Evolutionary conservation across 1,140 invertebrate species (phyloP), one percentile per base, ranked within the genome.

Genomic region (Gryllus bimaculatus): DNA sequence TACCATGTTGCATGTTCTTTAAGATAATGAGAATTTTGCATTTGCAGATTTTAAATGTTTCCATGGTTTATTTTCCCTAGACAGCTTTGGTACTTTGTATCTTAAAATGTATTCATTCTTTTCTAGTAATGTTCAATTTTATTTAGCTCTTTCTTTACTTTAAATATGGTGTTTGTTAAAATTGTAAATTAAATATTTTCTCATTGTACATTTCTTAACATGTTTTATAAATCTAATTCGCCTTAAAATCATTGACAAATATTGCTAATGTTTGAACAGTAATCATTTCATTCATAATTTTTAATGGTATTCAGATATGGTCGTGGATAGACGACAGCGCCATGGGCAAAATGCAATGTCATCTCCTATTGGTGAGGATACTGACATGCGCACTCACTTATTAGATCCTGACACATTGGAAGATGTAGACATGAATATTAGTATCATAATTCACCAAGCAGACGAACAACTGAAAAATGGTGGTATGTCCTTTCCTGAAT

Each of bases 401-500:
- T 15, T 47, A 7, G 73, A 78, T 47, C 20, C 20, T 7, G 79
- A 79, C 26, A 48, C 75, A 8, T 10, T 20, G 12, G 79, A 80
- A 21, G 54, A 49, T 73, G 73, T 74, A 13, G 74, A 80, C 48
- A 48, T 80, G 15, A 91, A 90, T 78, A 90, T 92, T 77, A 92
- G 93, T 82, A 92, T 93, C 10, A 95, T 96, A 73, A 91, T 97
- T 83, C 91, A 90, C 47, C 91, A 95, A 83, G 95, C 95, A 0
- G 93, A 95, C 75, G 93, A 95, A 82, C 91, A 96, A 82, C 87
- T 91, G 74, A 91, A 91, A 75, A 89, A 90, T 75, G 95, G 95
- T 4, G 89, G 89, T 18, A 90, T 98, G 48, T 92, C 92, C 48
- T 91, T 92, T 82, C 90, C 91, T 12, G 91, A 96, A 82, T 95